These are phyloP conservation scores for Parelbella ahira DNA, from an alignment of 2,888 invertebrate genomes.

Conservation along the genomic window DNA sequence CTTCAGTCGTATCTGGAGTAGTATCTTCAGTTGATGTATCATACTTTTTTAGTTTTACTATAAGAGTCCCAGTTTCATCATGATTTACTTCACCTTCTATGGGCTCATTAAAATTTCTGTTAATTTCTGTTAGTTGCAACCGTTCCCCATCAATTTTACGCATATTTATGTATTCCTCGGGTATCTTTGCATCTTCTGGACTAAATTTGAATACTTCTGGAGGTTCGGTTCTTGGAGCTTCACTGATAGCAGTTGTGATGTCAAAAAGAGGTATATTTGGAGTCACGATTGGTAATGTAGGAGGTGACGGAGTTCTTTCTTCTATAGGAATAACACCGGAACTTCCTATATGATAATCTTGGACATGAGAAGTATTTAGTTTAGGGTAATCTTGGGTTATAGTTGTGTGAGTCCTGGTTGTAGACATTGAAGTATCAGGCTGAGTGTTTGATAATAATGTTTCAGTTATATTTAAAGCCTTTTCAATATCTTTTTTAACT, in stretches of 20 bases:
- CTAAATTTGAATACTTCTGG: slow-evolving; percentile 62
- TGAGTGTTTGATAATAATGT: slow-evolving; percentile 28
- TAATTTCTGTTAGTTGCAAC: slow-evolving; percentile 29
- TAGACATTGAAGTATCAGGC: slow-evolving; percentile 27
- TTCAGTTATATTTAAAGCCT: slow-evolving; percentile 29
- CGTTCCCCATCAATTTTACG: slow-evolving; percentile 32
- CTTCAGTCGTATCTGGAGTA: slow-evolving; percentile 22
- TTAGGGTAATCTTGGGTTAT: slow-evolving; percentile 42
- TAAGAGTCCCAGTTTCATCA: slow-evolving; percentile 39
- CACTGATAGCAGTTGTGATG: slow-evolving; percentile 33
- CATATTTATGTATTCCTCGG: slow-evolving; percentile 48
- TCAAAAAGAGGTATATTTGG: slow-evolving; percentile 44
- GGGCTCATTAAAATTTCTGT: slow-evolving; percentile 28
- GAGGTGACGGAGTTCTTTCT: slow-evolving; percentile 32
- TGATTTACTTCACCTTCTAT: slow-evolving; percentile 25
- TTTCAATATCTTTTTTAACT: slow-evolving; percentile 53
- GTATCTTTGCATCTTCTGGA: slow-evolving; percentile 64
- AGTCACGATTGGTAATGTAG: slow-evolving; percentile 34
- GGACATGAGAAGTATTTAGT: slow-evolving; percentile 52
- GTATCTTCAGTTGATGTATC: slow-evolving; percentile 35
- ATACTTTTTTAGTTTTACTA: slow-evolving; percentile 51
- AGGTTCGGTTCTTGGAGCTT: slow-evolving; percentile 40
- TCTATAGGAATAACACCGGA: slow-evolving; percentile 61
- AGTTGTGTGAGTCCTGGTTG: slow-evolving; percentile 29
- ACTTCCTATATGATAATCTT: slow-evolving; percentile 66